Evolutionary conservation across 2,888 invertebrate species (phyloP).

Genomic region (Serripes groenlandicus): DNA sequence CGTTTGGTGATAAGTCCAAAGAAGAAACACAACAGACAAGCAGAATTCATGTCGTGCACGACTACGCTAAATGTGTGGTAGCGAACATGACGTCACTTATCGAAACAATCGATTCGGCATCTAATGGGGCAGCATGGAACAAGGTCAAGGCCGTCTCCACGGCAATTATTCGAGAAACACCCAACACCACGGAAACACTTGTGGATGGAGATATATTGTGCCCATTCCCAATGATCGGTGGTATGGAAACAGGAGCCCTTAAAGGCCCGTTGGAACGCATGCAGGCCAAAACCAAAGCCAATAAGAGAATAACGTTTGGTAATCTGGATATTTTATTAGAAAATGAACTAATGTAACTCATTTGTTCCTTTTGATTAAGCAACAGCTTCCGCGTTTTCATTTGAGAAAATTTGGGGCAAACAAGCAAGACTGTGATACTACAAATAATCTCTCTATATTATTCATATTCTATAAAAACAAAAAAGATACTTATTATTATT

Average conservation of each 20-base stretch:
- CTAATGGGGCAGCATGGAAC: slow-evolving; percentile 69
- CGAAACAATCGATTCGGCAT: slow-evolving; percentile 55
- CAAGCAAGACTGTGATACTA: too few species aligned
- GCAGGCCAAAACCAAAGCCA: slow-evolving; percentile 29
- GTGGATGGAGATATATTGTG: slow-evolving; percentile 63
- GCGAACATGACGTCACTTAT: slow-evolving; percentile 71
- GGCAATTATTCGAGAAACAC: slow-evolving; percentile 73
- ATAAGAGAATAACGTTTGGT: slow-evolving; percentile 25
- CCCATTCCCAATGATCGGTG: slow-evolving; percentile 69
- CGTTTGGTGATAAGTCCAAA: slow-evolving; percentile 60
- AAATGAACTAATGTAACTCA: neutral
- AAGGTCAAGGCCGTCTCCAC: slow-evolving; percentile 76
- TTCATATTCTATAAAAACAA: too few species aligned
- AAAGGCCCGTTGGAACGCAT: slow-evolving; percentile 35
- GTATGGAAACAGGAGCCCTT: slow-evolving; percentile 39
- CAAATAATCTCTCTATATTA: too few species aligned
- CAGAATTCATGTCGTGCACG: slow-evolving; percentile 57
- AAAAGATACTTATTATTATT: too few species aligned
- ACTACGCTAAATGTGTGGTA: slow-evolving; percentile 63
- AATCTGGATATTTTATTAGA: slow-evolving; percentile 13
- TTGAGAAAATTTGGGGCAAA: neutral
- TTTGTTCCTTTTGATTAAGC: neutral
- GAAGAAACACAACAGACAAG: slow-evolving; percentile 25
- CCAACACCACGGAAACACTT: slow-evolving; percentile 69
- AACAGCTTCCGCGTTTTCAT: neutral